Evolutionary conservation across 2,888 invertebrate species (phyloP), one percentile per base, ranked within the genome.

Genomic region (Xanthia icteritia): DNA sequence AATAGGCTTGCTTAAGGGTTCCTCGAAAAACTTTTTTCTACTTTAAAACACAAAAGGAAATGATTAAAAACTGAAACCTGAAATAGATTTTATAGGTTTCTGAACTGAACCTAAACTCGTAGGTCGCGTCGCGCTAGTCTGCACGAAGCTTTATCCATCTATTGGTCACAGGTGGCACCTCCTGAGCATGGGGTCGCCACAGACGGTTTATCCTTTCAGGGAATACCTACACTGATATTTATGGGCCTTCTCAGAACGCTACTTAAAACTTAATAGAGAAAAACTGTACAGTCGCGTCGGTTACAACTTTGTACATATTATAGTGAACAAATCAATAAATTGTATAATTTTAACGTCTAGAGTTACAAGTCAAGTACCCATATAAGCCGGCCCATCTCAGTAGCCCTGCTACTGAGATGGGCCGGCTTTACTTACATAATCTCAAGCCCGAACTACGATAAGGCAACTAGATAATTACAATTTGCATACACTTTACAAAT

Each of bases 401-500:
- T 36, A 42, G 61, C 63, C 68, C 54, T 74, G n/a, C n/a, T n/a
- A 31, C 31, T 31, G 31, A 31, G 31, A 31, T 31, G 31, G 31
- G 31, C 31, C 31, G 69, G 61, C 78, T 63, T 60, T 64, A 86
- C 76, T 84, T 75, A 69, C 86, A 72, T 76, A 86, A 83, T 76
- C 71, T 74, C 36, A 66, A 76, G n/a, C 60, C 72, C 42, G 39
- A 76, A 76, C 73, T 79, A 45, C 65, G 76, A 74, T 76, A 64
- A 60, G 73, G 77, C 73, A 65, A 73, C 68, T 72, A 73, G 68
- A 85, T 85, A 78, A 72, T 83, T 78, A 69, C 45, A 83, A 80
- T 83, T 83, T 75, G 60, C 74, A 80, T 76, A 75, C 69, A 85
- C 74, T 73, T 80, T 65, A 76, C 63, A 63, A 80, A 77, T 81